Conservation (phyloP, 2,113 vertebrate genomes). For the Crypturellus undulatus region DNA sequence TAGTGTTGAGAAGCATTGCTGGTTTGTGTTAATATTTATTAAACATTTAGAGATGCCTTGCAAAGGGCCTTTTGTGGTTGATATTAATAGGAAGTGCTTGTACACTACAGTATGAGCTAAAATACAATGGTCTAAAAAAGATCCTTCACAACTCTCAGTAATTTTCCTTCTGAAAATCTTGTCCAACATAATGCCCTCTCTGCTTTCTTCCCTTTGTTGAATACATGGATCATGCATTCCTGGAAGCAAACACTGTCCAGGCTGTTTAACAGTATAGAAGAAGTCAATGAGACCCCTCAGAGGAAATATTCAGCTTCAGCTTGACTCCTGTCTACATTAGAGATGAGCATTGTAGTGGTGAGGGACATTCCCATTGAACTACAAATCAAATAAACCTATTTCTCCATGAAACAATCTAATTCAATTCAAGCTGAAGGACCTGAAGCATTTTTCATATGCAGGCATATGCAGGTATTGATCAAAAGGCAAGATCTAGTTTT, state of each 20-base stretch:
- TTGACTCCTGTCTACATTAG: background rate
- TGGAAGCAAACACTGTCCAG: background rate
- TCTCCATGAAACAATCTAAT: background rate
- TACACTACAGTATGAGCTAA: background rate
- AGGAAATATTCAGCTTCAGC: background rate
- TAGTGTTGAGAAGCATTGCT: background rate
- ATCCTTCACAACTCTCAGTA: background rate
- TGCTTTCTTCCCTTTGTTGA: background rate
- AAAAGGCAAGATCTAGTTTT: background rate
- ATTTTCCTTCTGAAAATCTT: background rate
- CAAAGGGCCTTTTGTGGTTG: background rate
- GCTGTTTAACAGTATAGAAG: background rate
- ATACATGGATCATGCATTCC: background rate
- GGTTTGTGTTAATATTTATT: background rate
- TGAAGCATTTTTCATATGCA: background rate
- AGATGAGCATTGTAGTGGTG: background rate
- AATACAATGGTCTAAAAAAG: background rate
- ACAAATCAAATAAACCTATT: background rate
- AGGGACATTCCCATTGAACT: background rate
- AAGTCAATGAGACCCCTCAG: background rate
- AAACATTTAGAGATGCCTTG: background rate
- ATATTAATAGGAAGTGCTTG: background rate
- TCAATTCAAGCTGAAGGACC: background rate
- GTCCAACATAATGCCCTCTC: background rate
- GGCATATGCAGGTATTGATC: accelerated